Base-by-base conservation (phyloP, 2,888 invertebrate species). In the Macaria notata region DNA sequence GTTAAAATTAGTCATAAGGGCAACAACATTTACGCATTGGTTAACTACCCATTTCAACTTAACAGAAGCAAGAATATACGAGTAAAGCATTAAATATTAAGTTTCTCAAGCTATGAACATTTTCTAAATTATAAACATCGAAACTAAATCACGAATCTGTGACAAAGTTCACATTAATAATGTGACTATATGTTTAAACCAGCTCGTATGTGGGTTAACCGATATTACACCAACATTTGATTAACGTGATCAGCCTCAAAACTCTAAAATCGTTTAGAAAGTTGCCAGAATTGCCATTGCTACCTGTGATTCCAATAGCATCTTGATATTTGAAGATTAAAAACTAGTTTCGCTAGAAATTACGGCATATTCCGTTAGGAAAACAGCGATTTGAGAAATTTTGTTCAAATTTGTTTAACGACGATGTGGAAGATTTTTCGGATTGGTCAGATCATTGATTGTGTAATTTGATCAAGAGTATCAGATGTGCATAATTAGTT, bases 241-340 rank as follows among this genome's bases (percentile, higher is more conserved):
- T 55, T 54, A 57, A 56, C 55, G 36, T 45, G 53, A 62, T 58
- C 54, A 56, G 59, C 52, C 56, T 63, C 46, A 42, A 59, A 56
- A 50, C 66, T 44, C 62, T 66, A 60, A 65, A 65, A 64, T 62
- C 54, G 52, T 73, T 75, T 75, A 72, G 76, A 76, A 76, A 76
- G 76, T 72, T 72, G 72, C 65, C 63, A 64, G 63, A 64, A 68
- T 66, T 65, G 63, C 63, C 56, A 68, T 68, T 64, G 63, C 63
- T 59, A 46, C 59, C 50, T 65, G 46, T 56, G 19, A 58, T 58
- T 56, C 56, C 51, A 50, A 38, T 38, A 46, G 47, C 46, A 49
- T 55, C 44, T 41, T 42, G 39, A 50, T 50, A 36, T 44, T 45
- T n/a, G 41, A 8, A 41, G 41, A 41, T 41, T 38, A 45, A 9